Evolutionary conservation across 2,113 vertebrate genomes (phyloP), one percentile per base, ranked within the genome.

Genomic region (Acanthisitta chloris): DNA sequence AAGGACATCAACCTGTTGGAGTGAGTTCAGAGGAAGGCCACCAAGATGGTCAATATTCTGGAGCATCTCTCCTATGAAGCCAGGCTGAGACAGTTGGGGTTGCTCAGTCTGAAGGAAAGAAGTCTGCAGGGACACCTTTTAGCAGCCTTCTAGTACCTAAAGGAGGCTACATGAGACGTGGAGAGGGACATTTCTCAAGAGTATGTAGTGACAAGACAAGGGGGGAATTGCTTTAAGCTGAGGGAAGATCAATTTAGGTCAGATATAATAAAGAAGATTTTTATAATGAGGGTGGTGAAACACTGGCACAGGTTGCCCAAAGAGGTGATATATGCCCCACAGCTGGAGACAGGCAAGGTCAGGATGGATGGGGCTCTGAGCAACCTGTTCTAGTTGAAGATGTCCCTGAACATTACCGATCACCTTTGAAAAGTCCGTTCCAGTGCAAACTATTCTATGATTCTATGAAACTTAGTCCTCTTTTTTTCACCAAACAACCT

Each of bases 401-500:
- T 54, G n/a, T 19, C 46, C 40, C 38, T 70, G 12, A 26, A 25
- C 38, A 26, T 33, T 42, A 15, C 12, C 52, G 46, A 38, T 38
- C n/a, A 38, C 33, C 8, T 61, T 46, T 29, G n/a, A 61, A 78
- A 78, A 1, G 9, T 43, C 10, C 11, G 4, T 58, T 86, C 25
- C 31, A 49, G 33, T 5, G 1, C 23, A 46, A 54, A 40, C 4
- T 40, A n/a, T 54, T n/a, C 18, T 24, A 36, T 23, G 18, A n/a
- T 38, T 46, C 15, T 40, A 54, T n/a, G 9, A 83, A 40, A 49
- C 61, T 14, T 14, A 57, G 20, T 10, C 3, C 31, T 21, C 46
- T 45, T 82, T 65, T 59, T 14, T 3, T 15, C 3, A 12, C 12
- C 5, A 29, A 43, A 0, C 1, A 6, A 58, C 18, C 1, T 65